These are phyloP conservation scores for Euschistus heros DNA, from an alignment of 1,140 invertebrate species.

Conservation along the genomic window DNA sequence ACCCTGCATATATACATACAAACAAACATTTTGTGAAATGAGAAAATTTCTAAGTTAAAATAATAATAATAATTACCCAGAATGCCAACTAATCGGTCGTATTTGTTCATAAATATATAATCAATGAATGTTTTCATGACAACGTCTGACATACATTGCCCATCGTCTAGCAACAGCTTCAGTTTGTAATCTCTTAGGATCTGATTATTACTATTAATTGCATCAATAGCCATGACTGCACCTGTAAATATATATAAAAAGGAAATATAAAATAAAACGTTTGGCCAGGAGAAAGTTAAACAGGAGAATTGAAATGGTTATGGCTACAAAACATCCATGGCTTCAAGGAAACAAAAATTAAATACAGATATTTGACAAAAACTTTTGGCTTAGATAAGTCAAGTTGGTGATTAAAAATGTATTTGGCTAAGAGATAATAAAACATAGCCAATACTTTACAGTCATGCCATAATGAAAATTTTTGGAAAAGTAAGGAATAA, in stretches of 20 bases:
- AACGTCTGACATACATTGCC: slow-evolving; percentile 59
- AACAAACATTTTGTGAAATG: background rate
- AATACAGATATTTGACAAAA: too few species aligned
- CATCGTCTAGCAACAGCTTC: slow-evolving; percentile 48
- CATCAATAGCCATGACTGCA: slow-evolving; percentile 50
- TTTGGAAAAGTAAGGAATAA: background rate
- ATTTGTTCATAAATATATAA: slow-evolving; percentile 46
- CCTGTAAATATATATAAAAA: slow-evolving; percentile 37
- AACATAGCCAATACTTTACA: too few species aligned
- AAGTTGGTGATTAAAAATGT: too few species aligned
- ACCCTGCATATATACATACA: too few species aligned
- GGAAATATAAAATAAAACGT: too few species aligned
- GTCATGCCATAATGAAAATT: too few species aligned
- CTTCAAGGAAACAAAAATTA: too few species aligned
- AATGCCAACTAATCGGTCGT: slow-evolving; percentile 52
- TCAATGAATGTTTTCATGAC: slow-evolving; percentile 72
- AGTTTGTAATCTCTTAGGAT: slow-evolving; percentile 54
- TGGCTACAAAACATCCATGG: background rate
- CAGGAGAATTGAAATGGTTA: background rate
- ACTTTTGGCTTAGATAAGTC: too few species aligned
- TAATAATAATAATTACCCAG: slow-evolving; percentile 40
- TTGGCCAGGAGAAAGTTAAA: too few species aligned
- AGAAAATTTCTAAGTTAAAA: background rate
- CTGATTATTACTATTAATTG: slow-evolving; percentile 50
- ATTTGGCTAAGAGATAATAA: too few species aligned